phyloP scores from a whole-genome alignment of 1,140 invertebrate species.

The Mactra quadrangularis region DNA sequence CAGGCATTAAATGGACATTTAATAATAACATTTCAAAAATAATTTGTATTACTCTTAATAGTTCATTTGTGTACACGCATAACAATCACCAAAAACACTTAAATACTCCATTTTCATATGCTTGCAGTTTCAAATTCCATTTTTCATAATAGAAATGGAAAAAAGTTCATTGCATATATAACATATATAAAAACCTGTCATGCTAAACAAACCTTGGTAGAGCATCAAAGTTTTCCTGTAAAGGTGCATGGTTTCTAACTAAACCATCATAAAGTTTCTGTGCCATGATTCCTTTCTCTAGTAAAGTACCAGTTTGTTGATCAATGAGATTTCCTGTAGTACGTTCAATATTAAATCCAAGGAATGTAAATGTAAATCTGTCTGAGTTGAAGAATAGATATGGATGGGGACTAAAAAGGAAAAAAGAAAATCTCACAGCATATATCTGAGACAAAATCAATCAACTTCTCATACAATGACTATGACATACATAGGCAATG shows the following conservation, averaged over 20 bases:
- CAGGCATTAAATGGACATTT: background rate
- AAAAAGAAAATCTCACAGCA: background rate
- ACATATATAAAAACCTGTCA: background rate
- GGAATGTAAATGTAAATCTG: slow-evolving; percentile 70
- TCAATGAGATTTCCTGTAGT: no score
- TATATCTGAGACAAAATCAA: no score
- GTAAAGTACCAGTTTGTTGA: slow-evolving; percentile 58
- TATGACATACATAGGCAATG: no score
- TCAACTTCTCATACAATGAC: no score
- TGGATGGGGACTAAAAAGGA: slow-evolving; percentile 77
- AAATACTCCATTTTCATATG: background rate
- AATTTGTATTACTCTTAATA: no score
- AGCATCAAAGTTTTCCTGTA: slow-evolving; percentile 76
- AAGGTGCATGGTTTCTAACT: slow-evolving; percentile 16
- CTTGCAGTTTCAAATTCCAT: no score
- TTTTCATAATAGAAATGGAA: background rate
- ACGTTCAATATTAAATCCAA: no score
- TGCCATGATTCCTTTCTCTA: slow-evolving; percentile 71
- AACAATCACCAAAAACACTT: no score
- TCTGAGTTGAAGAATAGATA: slow-evolving; percentile 81
- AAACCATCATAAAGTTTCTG: slow-evolving; percentile 69
- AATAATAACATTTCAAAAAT: background rate
- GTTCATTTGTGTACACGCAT: background rate
- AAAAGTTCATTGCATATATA: slow-evolving; percentile 16
- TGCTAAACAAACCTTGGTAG: slow-evolving; percentile 68